These are phyloP conservation scores for Coleophora flavipennella DNA, from an alignment of 2,888 invertebrate genomes.

Conservation along the genomic window DNA sequence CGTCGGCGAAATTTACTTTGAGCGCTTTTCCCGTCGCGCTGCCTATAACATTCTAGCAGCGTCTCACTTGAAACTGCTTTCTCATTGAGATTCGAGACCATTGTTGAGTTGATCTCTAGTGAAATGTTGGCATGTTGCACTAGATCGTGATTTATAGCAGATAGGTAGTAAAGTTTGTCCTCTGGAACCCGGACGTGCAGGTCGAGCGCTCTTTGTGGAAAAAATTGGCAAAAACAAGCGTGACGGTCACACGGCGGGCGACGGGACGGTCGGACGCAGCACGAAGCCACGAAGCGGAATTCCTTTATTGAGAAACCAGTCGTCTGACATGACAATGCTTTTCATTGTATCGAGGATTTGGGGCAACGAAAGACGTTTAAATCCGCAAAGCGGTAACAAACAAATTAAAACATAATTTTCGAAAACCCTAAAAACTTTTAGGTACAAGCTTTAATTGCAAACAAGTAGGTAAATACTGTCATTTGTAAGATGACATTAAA, in stretches of 20 bases:
- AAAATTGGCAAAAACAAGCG: constrained; percentile 25
- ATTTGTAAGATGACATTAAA: too few species aligned
- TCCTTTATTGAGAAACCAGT: constrained; percentile 36
- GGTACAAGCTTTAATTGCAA: too few species aligned
- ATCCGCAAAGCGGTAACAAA: too few species aligned
- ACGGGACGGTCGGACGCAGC: constrained; percentile 21
- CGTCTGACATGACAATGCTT: constrained; percentile 40
- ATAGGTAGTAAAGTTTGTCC: not conserved
- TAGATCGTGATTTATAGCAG: not conserved
- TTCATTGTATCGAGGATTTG: constrained; percentile 3
- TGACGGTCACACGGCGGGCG: constrained; percentile 35
- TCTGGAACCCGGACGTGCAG: constrained; percentile 30
- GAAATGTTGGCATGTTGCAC: constrained; percentile 18
- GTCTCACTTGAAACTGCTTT: constrained; percentile 35
- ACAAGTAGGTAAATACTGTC: too few species aligned
- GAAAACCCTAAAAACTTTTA: too few species aligned
- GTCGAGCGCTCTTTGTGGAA: constrained; percentile 28
- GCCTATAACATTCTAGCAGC: constrained; percentile 25
- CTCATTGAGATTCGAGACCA: constrained; percentile 36
- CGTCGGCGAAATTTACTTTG: constrained; percentile 47
- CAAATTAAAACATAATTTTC: too few species aligned
- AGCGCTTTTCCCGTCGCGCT: constrained; percentile 26
- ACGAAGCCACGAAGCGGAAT: constrained; percentile 32
- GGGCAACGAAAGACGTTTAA: too few species aligned
- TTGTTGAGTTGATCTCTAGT: constrained; percentile 34